Evolutionary conservation across 35 echinoderm and acorn worm genomes (phyloP).

Genomic region (Apostichopus parvimensis): DNA sequence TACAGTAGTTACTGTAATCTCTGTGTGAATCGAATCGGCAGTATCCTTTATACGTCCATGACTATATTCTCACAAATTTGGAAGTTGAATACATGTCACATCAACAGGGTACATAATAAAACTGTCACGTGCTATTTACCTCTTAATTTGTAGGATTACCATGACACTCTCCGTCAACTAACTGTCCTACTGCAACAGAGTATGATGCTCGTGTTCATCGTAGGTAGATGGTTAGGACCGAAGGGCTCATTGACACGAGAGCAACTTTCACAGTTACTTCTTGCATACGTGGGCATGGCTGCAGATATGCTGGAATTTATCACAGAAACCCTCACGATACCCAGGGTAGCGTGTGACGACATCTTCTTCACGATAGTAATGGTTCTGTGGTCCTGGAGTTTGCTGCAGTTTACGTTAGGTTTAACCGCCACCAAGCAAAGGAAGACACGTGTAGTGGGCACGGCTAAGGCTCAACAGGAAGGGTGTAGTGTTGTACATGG

Average conservation of each 20-base stretch:
- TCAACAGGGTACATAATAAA: neutral
- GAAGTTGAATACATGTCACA: neutral
- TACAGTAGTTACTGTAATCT: too few species aligned
- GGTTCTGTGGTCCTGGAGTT: conserved; percentile 75
- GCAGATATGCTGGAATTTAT: conserved; percentile 94
- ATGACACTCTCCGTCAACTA: conserved; percentile 51
- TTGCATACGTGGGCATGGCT: conserved; percentile 86
- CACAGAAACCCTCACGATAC: conserved; percentile 73
- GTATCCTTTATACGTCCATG: too few species aligned
- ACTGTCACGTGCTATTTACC: neutral
- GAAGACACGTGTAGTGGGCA: conserved; percentile 66
- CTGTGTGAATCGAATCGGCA: too few species aligned
- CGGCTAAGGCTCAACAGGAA: conserved; percentile 20
- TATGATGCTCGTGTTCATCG: conserved; percentile 81
- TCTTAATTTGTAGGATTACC: neutral
- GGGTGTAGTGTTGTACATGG: conserved; percentile 31
- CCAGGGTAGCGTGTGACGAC: conserved; percentile 63
- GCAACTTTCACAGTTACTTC: conserved; percentile 72
- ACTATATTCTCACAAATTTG: too few species aligned
- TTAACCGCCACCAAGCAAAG: conserved; percentile 80
- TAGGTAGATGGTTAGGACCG: conserved; percentile 80
- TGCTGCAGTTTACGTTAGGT: conserved; percentile 80
- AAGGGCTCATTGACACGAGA: conserved; percentile 84
- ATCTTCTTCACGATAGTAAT: conserved; percentile 63
- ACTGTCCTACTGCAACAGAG: conserved; percentile 65